Evolutionary conservation across 2,888 invertebrate genomes (phyloP).

Genomic region (Thumatha senex): DNA sequence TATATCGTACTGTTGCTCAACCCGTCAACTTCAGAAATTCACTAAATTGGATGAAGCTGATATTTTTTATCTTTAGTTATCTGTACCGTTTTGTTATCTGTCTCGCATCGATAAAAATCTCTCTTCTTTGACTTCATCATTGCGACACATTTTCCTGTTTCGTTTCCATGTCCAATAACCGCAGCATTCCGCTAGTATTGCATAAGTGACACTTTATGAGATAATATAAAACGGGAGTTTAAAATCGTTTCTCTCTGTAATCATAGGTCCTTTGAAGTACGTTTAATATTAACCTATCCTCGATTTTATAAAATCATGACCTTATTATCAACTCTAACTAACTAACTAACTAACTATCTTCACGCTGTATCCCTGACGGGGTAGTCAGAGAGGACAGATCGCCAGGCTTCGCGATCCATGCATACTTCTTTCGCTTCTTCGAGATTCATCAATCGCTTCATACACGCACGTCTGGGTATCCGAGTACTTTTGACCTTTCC

Average conservation of each 20-base stretch:
- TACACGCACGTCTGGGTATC: too few species aligned
- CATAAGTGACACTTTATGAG: slow-evolving; percentile 15
- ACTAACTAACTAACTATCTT: too few species aligned
- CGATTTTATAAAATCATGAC: not conserved
- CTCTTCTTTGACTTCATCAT: not conserved
- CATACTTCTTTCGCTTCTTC: too few species aligned
- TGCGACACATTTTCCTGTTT: slow-evolving; percentile 19
- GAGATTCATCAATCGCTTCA: too few species aligned
- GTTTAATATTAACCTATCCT: slow-evolving; percentile 1
- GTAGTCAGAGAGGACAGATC: too few species aligned
- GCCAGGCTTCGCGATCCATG: too few species aligned
- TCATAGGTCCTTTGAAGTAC: not conserved
- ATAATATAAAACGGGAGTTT: slow-evolving; percentile 9
- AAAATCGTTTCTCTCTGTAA: not conserved
- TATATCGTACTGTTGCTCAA: too few species aligned
- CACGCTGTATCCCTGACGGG: too few species aligned
- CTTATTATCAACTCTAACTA: not conserved
- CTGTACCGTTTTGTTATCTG: not conserved
- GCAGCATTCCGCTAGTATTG: too few species aligned
- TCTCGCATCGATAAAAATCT: not conserved
- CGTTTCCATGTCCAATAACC: slow-evolving; percentile 18
- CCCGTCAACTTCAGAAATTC: too few species aligned
- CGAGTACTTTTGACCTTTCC: too few species aligned
- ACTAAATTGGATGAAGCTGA: not conserved
- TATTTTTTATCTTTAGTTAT: not conserved